A percentile compares a stretch with the other conserved stretches of the same genome.
These are phyloP conservation scores for Pterocles gutturalis DNA, from an alignment of 2,113 vertebrate species.

Conservation along the genomic window DNA sequence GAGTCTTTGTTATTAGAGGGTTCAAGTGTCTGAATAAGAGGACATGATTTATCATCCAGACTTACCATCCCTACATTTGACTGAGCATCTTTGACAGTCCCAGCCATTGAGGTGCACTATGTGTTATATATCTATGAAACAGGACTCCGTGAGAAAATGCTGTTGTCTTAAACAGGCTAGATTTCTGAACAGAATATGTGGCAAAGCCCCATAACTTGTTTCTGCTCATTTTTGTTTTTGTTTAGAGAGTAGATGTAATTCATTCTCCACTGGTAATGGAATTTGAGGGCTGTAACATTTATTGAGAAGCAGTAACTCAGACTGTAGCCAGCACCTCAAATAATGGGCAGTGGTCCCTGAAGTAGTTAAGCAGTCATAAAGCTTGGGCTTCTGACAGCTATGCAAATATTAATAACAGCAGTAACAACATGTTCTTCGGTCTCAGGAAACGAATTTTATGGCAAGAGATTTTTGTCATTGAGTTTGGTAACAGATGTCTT, in stretches of 20 bases:
- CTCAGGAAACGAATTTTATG: constrained; percentile 43
- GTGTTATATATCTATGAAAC: neutral
- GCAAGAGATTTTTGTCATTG: neutral
- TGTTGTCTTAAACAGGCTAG: neutral
- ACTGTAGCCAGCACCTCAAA: constrained; percentile 14
- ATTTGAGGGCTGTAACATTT: constrained; percentile 39
- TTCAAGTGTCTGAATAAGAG: neutral
- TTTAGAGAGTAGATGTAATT: constrained; percentile 28
- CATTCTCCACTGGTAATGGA: neutral
- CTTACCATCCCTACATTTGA: accelerated
- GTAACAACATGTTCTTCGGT: constrained; percentile 11
- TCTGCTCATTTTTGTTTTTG: constrained; percentile 33
- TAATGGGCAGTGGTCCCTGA: constrained; percentile 44
- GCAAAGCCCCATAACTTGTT: neutral
- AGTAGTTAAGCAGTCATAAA: constrained; percentile 29
- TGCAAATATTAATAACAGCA: constrained; percentile 60
- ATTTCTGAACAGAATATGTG: neutral
- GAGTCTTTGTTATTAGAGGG: neutral
- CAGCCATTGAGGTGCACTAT: neutral
- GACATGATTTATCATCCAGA: neutral
- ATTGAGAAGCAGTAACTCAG: constrained; percentile 20
- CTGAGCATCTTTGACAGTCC: neutral
- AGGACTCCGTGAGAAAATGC: neutral
- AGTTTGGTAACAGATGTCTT: neutral
- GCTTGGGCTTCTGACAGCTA: constrained; percentile 38